Conservation (phyloP, 2,888 invertebrate genomes). For the Elegia similella region DNA sequence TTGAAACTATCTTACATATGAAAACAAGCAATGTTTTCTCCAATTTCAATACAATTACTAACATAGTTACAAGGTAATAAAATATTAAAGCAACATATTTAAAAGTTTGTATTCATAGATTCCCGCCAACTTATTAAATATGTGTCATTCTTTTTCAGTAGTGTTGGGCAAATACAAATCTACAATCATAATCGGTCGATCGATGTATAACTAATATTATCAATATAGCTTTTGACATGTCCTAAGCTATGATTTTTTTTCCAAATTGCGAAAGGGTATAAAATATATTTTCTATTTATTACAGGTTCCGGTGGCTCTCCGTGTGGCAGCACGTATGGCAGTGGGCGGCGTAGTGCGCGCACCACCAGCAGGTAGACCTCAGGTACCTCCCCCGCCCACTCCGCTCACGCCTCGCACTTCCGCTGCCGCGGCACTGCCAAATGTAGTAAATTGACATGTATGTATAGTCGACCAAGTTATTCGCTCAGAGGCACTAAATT, state of each 20-base stretch:
- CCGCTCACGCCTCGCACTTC: constrained; percentile 38
- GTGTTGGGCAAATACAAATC: background rate
- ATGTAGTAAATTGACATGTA: background rate
- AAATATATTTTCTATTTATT: too few relatives aligned
- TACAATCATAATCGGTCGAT: background rate
- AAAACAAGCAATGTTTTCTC: too few relatives aligned
- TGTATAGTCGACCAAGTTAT: too few relatives aligned
- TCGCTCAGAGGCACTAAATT: too few relatives aligned
- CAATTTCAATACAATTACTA: too few relatives aligned
- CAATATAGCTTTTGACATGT: too few relatives aligned
- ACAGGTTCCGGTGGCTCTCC: constrained; percentile 72
- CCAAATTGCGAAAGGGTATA: background rate
- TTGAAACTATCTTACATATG: too few relatives aligned
- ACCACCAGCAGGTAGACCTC: constrained; percentile 82
- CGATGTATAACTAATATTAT: too few relatives aligned
- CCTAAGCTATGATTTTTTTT: background rate
- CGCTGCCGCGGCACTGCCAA: constrained; percentile 13
- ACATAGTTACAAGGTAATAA: too few relatives aligned
- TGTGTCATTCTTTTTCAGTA: background rate
- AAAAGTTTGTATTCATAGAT: background rate
- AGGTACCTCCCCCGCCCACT: constrained; percentile 76
- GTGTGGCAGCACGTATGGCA: constrained; percentile 70
- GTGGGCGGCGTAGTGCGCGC: constrained; percentile 72
- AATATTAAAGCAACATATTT: too few relatives aligned
- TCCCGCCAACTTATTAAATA: background rate